Percentiles rank a stretch among this genome's conserved stretches.
Conservation (phyloP, 2,888 invertebrate genomes). For the Drosophila neoperkinsi region DNA sequence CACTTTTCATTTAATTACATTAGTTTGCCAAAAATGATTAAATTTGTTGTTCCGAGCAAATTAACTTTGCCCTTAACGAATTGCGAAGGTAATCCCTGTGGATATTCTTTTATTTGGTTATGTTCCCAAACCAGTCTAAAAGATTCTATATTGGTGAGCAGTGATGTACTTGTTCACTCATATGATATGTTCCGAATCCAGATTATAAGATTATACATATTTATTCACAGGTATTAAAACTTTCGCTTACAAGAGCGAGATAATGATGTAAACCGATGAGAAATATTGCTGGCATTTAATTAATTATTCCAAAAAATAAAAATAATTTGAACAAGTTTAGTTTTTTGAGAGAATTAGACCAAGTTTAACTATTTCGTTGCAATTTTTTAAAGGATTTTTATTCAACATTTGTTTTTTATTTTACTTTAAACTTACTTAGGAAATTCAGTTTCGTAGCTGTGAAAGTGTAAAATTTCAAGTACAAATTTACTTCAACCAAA, state of each 20-base stretch:
- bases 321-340: not conserved
- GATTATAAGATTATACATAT: not conserved
- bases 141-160: not conserved
- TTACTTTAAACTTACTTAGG: conserved; percentile 13
- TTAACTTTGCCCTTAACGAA: conserved; percentile 41
- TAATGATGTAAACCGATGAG: not conserved
- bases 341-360: not conserved
- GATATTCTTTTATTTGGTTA: conserved; percentile 57
- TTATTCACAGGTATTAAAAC: not conserved
- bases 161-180: conserved; percentile 39
- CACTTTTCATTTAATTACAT: conserved; percentile 76
- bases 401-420: no score
- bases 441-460: not conserved
- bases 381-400: accelerated
- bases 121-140: not conserved
- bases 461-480: conserved; percentile 2
- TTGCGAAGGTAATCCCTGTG: conserved; percentile 58
- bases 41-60: conserved; percentile 57
- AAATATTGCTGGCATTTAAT: not conserved
- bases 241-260: not conserved
- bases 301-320: not conserved
- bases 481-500: conserved; percentile 6
- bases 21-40: conserved; percentile 74
- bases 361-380: not conserved
- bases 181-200: conserved; percentile 18